A percentile compares a stretch with the other conserved stretches of the same genome.
These are phyloP conservation scores for Myopa tessellatipennis DNA, from an alignment of 2,888 invertebrate genomes.

Conservation along the genomic window DNA sequence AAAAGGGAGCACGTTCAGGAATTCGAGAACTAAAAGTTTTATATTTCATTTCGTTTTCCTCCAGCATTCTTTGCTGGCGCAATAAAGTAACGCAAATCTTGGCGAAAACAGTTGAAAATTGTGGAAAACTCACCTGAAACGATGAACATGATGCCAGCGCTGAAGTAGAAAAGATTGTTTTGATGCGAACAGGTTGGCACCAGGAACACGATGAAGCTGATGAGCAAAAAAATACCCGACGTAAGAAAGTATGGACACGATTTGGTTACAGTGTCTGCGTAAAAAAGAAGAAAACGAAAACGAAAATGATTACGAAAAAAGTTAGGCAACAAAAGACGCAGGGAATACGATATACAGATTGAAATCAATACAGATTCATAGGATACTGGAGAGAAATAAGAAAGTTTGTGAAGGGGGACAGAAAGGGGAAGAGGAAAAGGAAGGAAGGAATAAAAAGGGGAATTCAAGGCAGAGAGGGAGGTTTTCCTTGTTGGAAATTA, in stretches of 20 bases:
- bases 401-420: not conserved
- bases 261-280: constrained; percentile 87
- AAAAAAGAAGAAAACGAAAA: constrained; percentile 30
- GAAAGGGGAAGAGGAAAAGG: not conserved
- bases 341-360: not conserved
- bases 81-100: too few species aligned
- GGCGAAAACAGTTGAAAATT: not conserved
- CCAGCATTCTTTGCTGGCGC: too few species aligned
- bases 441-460: not conserved
- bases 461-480: not conserved
- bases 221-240: constrained; percentile 80
- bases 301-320: not conserved
- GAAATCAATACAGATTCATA: not conserved
- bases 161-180: constrained; percentile 83
- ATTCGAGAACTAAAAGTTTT: too few species aligned
- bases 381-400: too few species aligned
- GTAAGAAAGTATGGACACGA: constrained; percentile 85
- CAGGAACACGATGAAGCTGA: constrained; percentile 84
- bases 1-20: too few species aligned
- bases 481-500: not conserved
- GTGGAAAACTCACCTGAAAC: constrained; percentile 79
- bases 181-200: constrained; percentile 80
- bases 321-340: too few species aligned
- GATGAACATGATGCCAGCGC: constrained; percentile 88
- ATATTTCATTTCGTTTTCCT: too few species aligned